These are phyloP conservation scores for Pseudomyrmex flavicornis DNA, from an alignment of 1,140 invertebrate species.

Conservation along the genomic window DNA sequence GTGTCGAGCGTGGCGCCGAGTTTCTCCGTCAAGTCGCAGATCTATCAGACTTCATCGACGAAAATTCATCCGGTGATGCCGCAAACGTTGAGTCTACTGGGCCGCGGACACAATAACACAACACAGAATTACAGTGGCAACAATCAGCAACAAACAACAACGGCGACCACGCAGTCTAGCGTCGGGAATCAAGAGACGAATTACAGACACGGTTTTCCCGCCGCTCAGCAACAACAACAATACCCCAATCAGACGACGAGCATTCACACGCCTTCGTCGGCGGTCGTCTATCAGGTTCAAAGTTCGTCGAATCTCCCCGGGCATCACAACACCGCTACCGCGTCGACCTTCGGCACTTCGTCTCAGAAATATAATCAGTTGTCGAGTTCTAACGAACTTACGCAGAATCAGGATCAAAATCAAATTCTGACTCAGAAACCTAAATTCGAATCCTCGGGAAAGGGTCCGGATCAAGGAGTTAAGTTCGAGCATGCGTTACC, in stretches of 20 bases:
- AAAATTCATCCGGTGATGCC: constrained; percentile 93
- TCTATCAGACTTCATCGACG: constrained; percentile 92
- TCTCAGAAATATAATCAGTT: constrained; percentile 72
- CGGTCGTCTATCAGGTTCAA: constrained; percentile 71
- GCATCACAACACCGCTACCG: constrained; percentile 33
- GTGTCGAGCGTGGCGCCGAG: constrained; percentile 93
- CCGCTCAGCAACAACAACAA: constrained; percentile 57
- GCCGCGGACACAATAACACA: constrained; percentile 82
- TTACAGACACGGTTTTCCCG: constrained; percentile 76
- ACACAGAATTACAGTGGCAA: constrained; percentile 73
- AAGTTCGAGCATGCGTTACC: constrained; percentile 73
- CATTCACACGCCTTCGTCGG: constrained; percentile 59
- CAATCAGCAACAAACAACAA: constrained; percentile 64
- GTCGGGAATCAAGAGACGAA: constrained; percentile 73
- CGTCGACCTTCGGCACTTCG: constrained; percentile 44
- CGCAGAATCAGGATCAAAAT: constrained; percentile 56
- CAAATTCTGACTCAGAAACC: constrained; percentile 48
- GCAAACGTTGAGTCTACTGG: constrained; percentile 87
- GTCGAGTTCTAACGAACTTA: constrained; percentile 31
- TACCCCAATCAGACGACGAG: constrained; percentile 19
- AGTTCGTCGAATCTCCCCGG: constrained; percentile 67
- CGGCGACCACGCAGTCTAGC: constrained; percentile 36
- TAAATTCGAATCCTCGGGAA: constrained; percentile 61
- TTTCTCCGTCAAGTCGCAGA: constrained; percentile 89
- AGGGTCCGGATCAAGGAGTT: constrained; percentile 63